Percentiles rank a stretch among this genome's conserved stretches.
Evolutionary conservation across 1,140 invertebrate species (phyloP).

Genomic region (Sminthurides bifidus): DNA sequence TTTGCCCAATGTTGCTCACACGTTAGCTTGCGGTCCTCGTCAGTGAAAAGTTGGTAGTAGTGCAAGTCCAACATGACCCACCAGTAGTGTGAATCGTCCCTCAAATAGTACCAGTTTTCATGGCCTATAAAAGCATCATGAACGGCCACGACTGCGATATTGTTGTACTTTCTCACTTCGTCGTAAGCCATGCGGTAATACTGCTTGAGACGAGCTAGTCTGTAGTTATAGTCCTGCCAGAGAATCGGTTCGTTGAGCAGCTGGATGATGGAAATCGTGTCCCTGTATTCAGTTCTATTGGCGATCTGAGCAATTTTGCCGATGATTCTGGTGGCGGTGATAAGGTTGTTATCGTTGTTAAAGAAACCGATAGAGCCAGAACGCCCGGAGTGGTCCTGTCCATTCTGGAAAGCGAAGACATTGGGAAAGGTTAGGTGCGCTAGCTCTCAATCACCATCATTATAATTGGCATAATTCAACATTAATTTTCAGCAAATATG

Average conservation of each 20-base stretch:
- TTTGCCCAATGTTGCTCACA: conserved; percentile 7
- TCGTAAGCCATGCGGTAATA: conserved; percentile 22
- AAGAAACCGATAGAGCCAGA: conserved; percentile 13
- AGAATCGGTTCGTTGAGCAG: conserved; percentile 23
- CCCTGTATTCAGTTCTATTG: conserved; percentile 18
- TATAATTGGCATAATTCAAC: no score
- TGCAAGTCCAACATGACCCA: conserved; percentile 15
- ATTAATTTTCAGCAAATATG: not conserved
- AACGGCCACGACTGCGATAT: conserved; percentile 19
- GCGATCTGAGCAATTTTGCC: conserved; percentile 6
- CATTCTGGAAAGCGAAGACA: conserved; percentile 14
- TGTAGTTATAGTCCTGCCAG: conserved; percentile 24
- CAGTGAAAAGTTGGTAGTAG: conserved; percentile 17
- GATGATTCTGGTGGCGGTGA: conserved; percentile 1
- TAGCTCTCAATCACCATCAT: no score
- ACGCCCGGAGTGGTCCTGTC: conserved; percentile 21
- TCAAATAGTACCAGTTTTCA: conserved; percentile 27
- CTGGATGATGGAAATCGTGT: conserved; percentile 25
- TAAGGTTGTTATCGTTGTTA: conserved; percentile 17
- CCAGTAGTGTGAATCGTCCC: conserved; percentile 23
- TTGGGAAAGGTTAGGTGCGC: no score
- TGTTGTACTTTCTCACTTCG: conserved; percentile 16
- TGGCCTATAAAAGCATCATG: conserved; percentile 27
- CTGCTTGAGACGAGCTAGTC: conserved; percentile 15
- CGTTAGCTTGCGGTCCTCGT: not conserved